Evolutionary conservation across 2,113 vertebrate species (phyloP), one percentile per base, ranked within the genome.

Genomic region (Anhinga anhinga): DNA sequence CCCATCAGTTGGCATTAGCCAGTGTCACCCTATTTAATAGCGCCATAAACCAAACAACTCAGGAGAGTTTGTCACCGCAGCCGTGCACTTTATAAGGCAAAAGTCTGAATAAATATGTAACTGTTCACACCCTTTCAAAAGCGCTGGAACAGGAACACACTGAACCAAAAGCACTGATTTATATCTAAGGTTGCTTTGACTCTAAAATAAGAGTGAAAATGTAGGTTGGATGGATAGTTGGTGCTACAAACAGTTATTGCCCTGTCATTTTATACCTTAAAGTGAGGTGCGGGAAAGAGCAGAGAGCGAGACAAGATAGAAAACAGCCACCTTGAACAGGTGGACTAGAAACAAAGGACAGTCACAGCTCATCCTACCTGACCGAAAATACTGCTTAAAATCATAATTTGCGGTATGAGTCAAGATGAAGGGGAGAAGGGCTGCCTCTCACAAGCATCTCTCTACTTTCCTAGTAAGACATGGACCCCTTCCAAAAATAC

Each of bases 91-190:
- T 91, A 50, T 58, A 89, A 92, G 49, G 88, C 81, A 91, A 56
- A 58, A 92, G 89, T 82, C 93, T 93, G 93, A 93, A 95, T 94
- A 97, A 97, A 97, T 82, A 95, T 29, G 73, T 58, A 84, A 90
- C 73, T 69, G 70, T 87, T 94, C 94, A 95, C 96, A 95, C 94
- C 93, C 91, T 93, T 91, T 82, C 6, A 55, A 59, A 79, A 94
- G 73, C 2, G 5, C 85, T 93, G 90, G 81, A 85, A 85, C 73
- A 87, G 34, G 94, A 95, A 94, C 77, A 77, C 7, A 9, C 77
- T 89, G 96, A 97, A 95, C 93, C 56, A 82, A 61, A 91, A 85
- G 77, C 44, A 27, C 83, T 79, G 93, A 89, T 95, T 97, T 82
- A 56, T 94, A 94, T 94, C 86, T 92, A 40, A 76, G 42, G 55